phyloP scores from a whole-genome alignment of 2,113 vertebrate genomes.

The Oreochromis spilurus region DNA sequence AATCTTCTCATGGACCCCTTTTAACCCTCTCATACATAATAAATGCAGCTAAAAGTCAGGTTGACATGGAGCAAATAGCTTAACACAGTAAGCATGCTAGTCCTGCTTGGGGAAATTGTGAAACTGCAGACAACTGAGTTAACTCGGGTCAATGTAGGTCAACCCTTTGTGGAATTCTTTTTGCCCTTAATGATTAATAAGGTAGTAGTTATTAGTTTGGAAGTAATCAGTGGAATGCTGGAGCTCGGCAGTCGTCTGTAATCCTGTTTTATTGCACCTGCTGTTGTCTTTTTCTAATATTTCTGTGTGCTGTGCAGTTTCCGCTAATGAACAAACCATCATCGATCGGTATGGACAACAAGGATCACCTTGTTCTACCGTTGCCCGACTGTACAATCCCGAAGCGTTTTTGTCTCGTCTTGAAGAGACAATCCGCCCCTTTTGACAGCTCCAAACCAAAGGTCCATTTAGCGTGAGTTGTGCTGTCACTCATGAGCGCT shows the following conservation, averaged over 20 bases:
- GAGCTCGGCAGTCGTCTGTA: constrained; percentile 32
- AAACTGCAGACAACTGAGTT: constrained; percentile 45
- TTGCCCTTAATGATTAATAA: constrained; percentile 69
- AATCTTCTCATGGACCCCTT: constrained; percentile 59
- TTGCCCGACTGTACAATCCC: background rate
- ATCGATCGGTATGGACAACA: constrained; percentile 45
- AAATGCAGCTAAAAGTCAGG: constrained; percentile 58
- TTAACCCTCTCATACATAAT: constrained; percentile 65
- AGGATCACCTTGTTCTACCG: constrained; percentile 26
- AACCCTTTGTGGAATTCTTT: constrained; percentile 49
- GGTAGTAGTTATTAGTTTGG: constrained; percentile 40
- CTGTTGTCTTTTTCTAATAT: background rate
- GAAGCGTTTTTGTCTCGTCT: background rate
- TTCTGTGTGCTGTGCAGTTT: background rate
- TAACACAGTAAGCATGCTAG: constrained; percentile 4
- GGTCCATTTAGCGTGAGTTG: constrained; percentile 30
- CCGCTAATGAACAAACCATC: constrained; percentile 33
- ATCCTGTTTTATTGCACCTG: constrained; percentile 29
- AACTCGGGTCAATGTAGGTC: constrained; percentile 41
- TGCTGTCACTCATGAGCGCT: constrained; percentile 31
- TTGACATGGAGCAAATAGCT: constrained; percentile 27
- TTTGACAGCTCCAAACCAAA: background rate
- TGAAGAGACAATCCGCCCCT: background rate
- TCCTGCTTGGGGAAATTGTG: constrained; percentile 2
- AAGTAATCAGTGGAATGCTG: constrained; percentile 46